Base-by-base conservation (phyloP, 2,797 vertebrate species). In the Moxostoma hubbsi region DNA sequence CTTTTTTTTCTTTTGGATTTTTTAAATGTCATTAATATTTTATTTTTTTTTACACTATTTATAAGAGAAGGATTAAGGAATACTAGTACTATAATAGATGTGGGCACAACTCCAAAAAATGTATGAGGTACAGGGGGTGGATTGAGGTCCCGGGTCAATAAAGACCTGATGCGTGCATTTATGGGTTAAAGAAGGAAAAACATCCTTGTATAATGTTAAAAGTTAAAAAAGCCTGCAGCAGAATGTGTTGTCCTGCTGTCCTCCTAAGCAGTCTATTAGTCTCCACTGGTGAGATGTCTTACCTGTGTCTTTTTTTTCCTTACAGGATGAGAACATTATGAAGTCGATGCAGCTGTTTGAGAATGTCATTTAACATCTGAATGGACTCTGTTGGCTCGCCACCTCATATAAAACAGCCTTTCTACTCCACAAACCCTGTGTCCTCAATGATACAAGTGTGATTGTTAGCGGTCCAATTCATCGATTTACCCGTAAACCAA, bases 341-440 rank as follows among this genome's bases (percentile, higher is more conserved):
- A 93, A 94, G 90, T 99, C 98, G 82, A 98, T 99, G 98, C 97
- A 99, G 91, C 97, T 99, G 90, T 99, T 99, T 89, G 98, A 99
- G 94, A 99, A 99, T n/a, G 94, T 99, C 88, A 98, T 99, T 93
- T 99, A 97, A 95, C 89, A 89, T 88, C 86, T 82, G 82, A 73
- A 85, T 71, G 84, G 86, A 79, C 64, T 81, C 66, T 72, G 67
- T 62, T 82, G 74, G 75, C 71, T 73, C 11, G 11, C 70, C 67
- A 62, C 50, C 63, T 59, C 82, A 64, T 54, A 72, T 13, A 80
- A 54, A 59, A 75, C 57, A 66, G 73, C 70, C 74, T 75, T 85
- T 75, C 66, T 63, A 71, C 63, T 82, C 66, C 79, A 81, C 74
- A 51, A 73, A 66, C 53, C 74, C 2, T 12, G 65, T 50, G 43